These are phyloP conservation scores for Indicator indicator DNA, from an alignment of 2,113 vertebrate genomes.

Conservation along the genomic window DNA sequence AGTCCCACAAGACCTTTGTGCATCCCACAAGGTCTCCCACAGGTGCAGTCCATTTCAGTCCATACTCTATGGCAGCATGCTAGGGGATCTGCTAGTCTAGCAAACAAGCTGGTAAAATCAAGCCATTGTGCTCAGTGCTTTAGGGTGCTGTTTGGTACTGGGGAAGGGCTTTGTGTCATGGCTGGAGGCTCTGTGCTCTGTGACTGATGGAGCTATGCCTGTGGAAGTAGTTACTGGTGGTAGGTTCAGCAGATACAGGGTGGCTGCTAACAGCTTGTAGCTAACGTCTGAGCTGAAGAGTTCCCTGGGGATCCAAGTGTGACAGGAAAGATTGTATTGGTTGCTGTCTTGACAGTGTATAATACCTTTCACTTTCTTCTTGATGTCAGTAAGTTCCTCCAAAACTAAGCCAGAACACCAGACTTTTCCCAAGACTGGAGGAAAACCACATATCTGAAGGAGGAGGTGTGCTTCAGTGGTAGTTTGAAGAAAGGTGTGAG, in stretches of 20 bases:
- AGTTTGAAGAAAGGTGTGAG: constrained; percentile 6
- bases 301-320: neutral
- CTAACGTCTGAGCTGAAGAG: neutral
- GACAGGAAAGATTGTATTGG: neutral
- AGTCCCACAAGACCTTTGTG: neutral
- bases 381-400: neutral
- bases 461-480: neutral
- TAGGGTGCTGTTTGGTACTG: neutral
- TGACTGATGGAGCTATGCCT: neutral
- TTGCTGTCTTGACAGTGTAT: neutral
- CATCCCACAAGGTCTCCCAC: neutral
- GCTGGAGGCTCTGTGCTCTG: neutral
- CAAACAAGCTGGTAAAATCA: too few relatives aligned
- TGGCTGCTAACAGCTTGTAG: neutral
- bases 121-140: neutral
- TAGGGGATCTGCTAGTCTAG: neutral
- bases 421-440: neutral
- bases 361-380: constrained; percentile 30
- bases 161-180: neutral
- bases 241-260: neutral
- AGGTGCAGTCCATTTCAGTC: neutral
- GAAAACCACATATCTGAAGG: neutral
- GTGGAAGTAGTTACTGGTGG: neutral
- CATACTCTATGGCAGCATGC: accelerated
- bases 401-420: neutral